Percentiles rank a stretch among this genome's conserved stretches.
Conservation (phyloP, 2,797 vertebrate genomes). For the Halcyon badia region DNA sequence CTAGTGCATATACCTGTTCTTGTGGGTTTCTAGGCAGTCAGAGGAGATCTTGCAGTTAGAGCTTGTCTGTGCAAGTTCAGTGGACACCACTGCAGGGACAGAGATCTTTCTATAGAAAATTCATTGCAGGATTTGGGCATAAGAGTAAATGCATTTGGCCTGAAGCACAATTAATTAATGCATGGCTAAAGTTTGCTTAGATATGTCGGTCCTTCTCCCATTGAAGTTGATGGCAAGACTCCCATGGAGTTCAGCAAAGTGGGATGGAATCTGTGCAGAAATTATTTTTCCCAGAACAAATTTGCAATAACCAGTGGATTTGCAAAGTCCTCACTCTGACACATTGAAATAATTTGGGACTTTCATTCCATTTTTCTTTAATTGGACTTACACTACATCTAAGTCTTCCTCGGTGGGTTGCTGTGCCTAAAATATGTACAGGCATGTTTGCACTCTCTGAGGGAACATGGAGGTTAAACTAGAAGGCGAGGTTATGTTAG, state of each 20-base stretch:
- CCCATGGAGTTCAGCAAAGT: constrained; percentile 12
- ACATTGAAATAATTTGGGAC: constrained; percentile 71
- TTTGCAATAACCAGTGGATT: constrained; percentile 52
- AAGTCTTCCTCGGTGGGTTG: constrained; percentile 55
- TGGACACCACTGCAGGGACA: neutral
- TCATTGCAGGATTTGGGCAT: neutral
- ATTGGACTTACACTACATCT: constrained; percentile 50
- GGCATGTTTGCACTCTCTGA: constrained; percentile 62
- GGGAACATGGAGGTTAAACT: constrained; percentile 56
- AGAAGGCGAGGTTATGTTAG: constrained; percentile 46
- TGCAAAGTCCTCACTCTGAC: constrained; percentile 33
- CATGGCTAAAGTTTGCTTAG: neutral
- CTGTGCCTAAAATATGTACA: constrained; percentile 57
- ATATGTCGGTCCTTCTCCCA: neutral
- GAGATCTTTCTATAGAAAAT: neutral
- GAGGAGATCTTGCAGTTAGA: neutral
- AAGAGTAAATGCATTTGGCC: neutral
- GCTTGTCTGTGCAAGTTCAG: neutral
- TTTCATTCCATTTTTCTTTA: constrained; percentile 62
- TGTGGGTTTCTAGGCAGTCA: neutral
- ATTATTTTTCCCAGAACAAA: constrained; percentile 55
- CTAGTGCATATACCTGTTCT: neutral
- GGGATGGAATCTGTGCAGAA: constrained; percentile 15
- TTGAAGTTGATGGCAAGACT: constrained; percentile 9
- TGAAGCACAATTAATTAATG: neutral